These are phyloP conservation scores for Oscheius sp. DNA, from an alignment of 2,888 invertebrate species.

Conservation along the genomic window DNA sequence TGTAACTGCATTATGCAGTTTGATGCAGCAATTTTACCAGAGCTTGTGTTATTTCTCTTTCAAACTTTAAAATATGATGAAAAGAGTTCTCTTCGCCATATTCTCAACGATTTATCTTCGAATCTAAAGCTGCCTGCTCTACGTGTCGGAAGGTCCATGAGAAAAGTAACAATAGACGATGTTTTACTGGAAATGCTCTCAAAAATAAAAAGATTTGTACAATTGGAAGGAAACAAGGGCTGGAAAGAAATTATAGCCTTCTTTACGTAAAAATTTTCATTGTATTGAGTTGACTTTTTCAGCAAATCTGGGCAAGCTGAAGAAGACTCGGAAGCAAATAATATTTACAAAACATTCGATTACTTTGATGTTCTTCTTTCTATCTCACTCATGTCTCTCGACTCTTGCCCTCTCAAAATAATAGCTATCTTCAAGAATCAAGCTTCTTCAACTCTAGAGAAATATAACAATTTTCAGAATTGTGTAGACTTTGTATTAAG, in stretches of 20 bases:
- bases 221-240: constrained; percentile 35
- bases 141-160: not conserved
- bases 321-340: not conserved
- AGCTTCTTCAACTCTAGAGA: not conserved
- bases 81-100: not conserved
- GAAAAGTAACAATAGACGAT: constrained; percentile 15
- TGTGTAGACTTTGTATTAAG: constrained; percentile 10
- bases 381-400: constrained; percentile 10
- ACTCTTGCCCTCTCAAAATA: constrained; percentile 11
- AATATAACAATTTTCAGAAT: not conserved
- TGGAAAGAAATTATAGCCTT: constrained; percentile 34
- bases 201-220: constrained; percentile 35
- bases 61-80: constrained; percentile 17
- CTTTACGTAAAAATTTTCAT: not conserved
- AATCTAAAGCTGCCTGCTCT: not conserved
- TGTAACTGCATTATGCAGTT: constrained; percentile 17
- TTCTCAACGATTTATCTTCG: not conserved
- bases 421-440: constrained; percentile 19
- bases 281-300: not conserved
- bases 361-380: constrained; percentile 20
- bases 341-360: no score
- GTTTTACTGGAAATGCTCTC: constrained; percentile 30
- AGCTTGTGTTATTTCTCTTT: constrained; percentile 1
- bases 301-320: not conserved
- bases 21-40: constrained; percentile 12